Evolutionary conservation across 2,113 vertebrate species (phyloP).

Genomic region (Saccopteryx leptura): DNA sequence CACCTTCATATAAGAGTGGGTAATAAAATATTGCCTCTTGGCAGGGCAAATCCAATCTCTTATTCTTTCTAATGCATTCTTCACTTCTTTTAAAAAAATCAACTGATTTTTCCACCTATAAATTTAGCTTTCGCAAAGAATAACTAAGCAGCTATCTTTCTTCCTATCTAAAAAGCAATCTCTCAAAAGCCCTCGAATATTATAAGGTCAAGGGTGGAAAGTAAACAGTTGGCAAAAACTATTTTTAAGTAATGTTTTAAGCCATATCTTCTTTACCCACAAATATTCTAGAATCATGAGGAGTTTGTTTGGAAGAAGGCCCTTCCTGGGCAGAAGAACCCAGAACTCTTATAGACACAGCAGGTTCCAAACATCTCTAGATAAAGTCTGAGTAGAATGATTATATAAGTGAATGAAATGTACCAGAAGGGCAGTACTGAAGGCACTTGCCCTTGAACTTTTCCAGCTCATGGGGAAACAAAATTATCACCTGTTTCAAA

Average conservation of each 20-base stretch:
- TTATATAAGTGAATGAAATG: neutral
- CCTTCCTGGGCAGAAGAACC: neutral
- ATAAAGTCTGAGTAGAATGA: neutral
- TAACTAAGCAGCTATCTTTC: slow-evolving; percentile 17
- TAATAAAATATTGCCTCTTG: neutral
- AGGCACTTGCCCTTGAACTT: neutral
- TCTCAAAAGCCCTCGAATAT: slow-evolving; percentile 1
- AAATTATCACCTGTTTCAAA: slow-evolving; percentile 55
- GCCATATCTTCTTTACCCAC: neutral
- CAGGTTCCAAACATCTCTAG: slow-evolving; percentile 16
- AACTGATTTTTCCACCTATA: slow-evolving; percentile 37
- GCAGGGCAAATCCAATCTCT: neutral
- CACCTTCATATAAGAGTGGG: neutral
- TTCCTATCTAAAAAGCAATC: neutral
- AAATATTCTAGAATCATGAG: slow-evolving; percentile 37
- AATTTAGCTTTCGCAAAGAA: slow-evolving; percentile 24
- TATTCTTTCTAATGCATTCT: slow-evolving; percentile 30
- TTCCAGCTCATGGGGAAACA: neutral
- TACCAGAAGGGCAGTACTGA: neutral
- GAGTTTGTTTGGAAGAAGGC: slow-evolving; percentile 27
- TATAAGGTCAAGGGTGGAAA: slow-evolving; percentile 12
- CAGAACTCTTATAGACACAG: slow-evolving; percentile 26
- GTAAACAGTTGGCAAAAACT: slow-evolving; percentile 34
- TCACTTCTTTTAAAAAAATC: slow-evolving; percentile 35
- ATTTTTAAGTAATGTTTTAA: slow-evolving; percentile 44